Conservation (phyloP, 2,113 vertebrate species). For the Thalassarche chlororhynchos region DNA sequence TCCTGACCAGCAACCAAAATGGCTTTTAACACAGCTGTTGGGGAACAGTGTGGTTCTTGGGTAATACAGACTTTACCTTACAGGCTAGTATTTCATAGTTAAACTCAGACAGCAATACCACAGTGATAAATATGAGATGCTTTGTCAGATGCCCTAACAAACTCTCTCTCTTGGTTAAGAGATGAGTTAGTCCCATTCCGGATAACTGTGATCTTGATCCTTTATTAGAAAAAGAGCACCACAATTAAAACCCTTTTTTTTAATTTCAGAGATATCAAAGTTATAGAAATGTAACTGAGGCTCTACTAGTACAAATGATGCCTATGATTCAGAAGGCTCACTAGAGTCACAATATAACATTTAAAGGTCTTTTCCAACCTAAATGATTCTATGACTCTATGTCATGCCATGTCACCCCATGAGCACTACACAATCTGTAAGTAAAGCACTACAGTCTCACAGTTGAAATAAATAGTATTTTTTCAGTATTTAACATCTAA, state of each 20-base stretch:
- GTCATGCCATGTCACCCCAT: fast-evolving
- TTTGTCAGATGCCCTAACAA: not conserved
- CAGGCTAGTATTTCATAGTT: not conserved
- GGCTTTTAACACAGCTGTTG: not conserved
- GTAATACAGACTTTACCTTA: not conserved
- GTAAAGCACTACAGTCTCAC: too few species aligned
- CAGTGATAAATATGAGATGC: not conserved
- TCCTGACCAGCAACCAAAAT: not conserved
- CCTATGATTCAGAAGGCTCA: not conserved
- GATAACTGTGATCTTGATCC: not conserved
- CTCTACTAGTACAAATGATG: not conserved
- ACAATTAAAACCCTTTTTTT: not conserved
- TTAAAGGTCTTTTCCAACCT: too few species aligned
- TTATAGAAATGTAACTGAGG: not conserved
- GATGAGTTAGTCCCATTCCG: not conserved
- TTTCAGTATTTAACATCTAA: not conserved
- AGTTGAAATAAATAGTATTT: not conserved
- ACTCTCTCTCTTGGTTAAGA: not conserved
- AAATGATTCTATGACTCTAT: too few species aligned
- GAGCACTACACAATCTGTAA: not conserved
- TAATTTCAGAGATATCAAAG: not conserved
- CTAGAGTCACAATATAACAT: not conserved
- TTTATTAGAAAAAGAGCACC: not conserved
- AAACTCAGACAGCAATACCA: not conserved
- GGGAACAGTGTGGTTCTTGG: not conserved